These are phyloP conservation scores for Carassius auratus DNA, from an alignment of 2,113 vertebrate genomes.

Conservation along the genomic window DNA sequence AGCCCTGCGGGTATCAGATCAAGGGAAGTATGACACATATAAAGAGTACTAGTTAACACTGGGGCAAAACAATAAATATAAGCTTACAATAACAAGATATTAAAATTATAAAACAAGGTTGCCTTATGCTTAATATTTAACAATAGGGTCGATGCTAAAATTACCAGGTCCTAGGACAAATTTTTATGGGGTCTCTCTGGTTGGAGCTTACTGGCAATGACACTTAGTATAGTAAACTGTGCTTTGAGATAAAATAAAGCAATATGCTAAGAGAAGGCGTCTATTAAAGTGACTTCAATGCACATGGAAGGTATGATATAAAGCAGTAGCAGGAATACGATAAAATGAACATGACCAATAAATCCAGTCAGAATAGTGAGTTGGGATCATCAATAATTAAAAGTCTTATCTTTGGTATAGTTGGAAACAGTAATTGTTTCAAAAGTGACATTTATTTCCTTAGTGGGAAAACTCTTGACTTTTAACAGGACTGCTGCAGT, in stretches of 20 bases:
- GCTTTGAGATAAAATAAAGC: background rate
- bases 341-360: background rate
- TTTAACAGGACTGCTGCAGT: background rate
- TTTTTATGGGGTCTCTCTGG: background rate
- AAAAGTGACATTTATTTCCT: background rate
- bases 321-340: background rate
- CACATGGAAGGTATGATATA: background rate
- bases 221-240: background rate
- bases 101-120: background rate
- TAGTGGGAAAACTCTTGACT: background rate
- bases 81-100: background rate
- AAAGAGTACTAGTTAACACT: slow-evolving; percentile 4
- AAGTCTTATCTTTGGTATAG: background rate
- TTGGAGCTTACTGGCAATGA: background rate
- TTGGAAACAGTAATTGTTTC: background rate
- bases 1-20: slow-evolving; percentile 61
- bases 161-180: background rate
- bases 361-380: background rate
- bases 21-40: background rate
- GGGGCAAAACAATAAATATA: background rate
- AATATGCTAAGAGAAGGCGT: background rate
- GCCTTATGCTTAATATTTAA: background rate
- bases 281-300: background rate
- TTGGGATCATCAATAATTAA: background rate
- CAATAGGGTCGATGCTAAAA: background rate